A percentile compares a stretch with the other conserved stretches of the same genome.
phyloP scores from a whole-genome alignment of 2,797 vertebrate species.

The Presbytis comata region DNA sequence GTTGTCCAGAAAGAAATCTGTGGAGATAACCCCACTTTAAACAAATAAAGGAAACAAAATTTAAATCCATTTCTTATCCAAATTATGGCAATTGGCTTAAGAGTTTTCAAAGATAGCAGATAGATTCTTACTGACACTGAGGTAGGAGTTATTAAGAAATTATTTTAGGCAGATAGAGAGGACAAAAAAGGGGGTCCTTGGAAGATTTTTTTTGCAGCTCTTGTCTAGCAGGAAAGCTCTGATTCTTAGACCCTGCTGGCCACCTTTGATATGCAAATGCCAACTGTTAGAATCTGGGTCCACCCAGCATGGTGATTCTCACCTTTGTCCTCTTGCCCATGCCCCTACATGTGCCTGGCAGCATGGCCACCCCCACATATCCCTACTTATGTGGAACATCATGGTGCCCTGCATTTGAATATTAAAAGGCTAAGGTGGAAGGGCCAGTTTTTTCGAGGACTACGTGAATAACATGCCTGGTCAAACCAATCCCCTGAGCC shows the following conservation, averaged over 20 bases:
- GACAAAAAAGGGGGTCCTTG: not conserved
- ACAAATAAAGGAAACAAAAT: not conserved
- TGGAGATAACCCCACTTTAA: not conserved
- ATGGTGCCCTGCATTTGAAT: rapidly evolving
- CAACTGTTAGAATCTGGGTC: not conserved
- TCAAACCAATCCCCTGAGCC: not conserved
- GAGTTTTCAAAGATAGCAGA: not conserved
- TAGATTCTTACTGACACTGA: not conserved
- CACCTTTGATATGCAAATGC: not conserved
- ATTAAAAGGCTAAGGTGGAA: not conserved
- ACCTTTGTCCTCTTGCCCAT: not conserved
- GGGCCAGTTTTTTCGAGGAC: not conserved
- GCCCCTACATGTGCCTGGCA: not conserved
- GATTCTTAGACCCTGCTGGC: not conserved
- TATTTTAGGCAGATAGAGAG: not conserved
- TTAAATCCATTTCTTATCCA: not conserved
- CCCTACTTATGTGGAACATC: not conserved
- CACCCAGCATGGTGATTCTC: not conserved
- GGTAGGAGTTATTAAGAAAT: not conserved
- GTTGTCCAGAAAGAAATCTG: not conserved
- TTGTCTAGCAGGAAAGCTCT: not conserved
- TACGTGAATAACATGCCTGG: not conserved
- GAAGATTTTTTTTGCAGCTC: not conserved
- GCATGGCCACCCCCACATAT: not conserved
- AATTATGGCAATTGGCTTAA: not conserved